phyloP scores from a whole-genome alignment of 2,797 vertebrate genomes.

The Phoeniculus purpureus region DNA sequence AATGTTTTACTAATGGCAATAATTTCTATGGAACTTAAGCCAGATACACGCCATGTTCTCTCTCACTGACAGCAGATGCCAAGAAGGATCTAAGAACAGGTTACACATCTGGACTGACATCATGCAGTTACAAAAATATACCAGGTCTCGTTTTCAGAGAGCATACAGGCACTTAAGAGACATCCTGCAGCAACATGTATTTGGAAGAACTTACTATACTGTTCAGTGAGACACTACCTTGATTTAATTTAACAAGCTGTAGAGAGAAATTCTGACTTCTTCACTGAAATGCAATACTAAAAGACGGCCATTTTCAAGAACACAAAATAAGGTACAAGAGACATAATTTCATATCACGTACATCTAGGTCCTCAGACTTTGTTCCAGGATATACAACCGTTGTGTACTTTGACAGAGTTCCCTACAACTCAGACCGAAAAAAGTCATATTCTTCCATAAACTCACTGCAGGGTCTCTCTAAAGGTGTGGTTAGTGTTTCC shows the following conservation, averaged over 20 bases:
- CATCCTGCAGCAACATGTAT: background rate
- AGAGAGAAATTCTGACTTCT: background rate
- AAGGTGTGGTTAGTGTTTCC: background rate
- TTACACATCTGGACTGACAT: background rate
- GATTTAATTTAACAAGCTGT: background rate
- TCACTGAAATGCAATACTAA: background rate
- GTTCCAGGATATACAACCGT: background rate
- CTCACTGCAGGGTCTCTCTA: background rate
- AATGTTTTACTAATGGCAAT: background rate
- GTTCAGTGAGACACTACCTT: background rate
- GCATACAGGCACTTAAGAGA: background rate
- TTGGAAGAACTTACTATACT: background rate
- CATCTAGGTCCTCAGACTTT: background rate
- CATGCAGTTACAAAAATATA: background rate
- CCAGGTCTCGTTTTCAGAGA: background rate
- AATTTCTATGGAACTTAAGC: background rate
- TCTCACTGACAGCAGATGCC: background rate
- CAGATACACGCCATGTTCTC: background rate
- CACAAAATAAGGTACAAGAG: background rate
- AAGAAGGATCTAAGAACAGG: background rate
- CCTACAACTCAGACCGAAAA: background rate
- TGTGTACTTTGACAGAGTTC: background rate
- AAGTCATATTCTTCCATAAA: background rate
- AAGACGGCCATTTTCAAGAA: background rate
- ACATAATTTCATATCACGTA: background rate